Percentiles rank a stretch among this genome's conserved stretches.
These are phyloP conservation scores for Apeira syringaria DNA, from an alignment of 2,888 invertebrate genomes.

Conservation along the genomic window DNA sequence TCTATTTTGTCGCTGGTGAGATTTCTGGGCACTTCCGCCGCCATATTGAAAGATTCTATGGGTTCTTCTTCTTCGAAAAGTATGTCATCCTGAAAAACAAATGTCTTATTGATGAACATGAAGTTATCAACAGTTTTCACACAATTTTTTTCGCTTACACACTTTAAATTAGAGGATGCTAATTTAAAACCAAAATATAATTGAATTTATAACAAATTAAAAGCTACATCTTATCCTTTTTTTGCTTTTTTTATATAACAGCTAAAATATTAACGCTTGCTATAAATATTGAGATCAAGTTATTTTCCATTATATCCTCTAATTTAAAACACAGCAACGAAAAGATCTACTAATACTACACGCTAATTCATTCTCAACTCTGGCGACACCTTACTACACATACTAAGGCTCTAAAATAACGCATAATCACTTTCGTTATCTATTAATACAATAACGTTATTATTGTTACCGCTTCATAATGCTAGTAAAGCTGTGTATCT, in stretches of 20 bases:
- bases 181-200: no score
- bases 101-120: no score
- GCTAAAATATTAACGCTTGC: no score
- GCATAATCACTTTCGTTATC: conserved; percentile 63
- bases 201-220: no score
- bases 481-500: conserved; percentile 28
- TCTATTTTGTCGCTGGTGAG: conserved; percentile 36
- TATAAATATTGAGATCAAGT: background rate
- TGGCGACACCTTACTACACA: conserved; percentile 24
- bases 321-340: conserved; percentile 4
- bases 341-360: conserved; percentile 5
- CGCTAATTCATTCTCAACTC: conserved; percentile 8
- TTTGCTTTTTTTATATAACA: no score
- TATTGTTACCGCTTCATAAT: conserved; percentile 8
- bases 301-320: background rate
- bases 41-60: conserved; percentile 48
- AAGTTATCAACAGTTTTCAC: no score
- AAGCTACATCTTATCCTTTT: no score
- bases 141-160: no score
- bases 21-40: conserved; percentile 18
- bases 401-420: conserved; percentile 24
- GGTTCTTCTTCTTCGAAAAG: conserved; percentile 72
- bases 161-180: no score
- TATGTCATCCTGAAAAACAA: conserved; percentile 67
- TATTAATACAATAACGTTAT: conserved; percentile 11